Percentiles rank a stretch among this genome's conserved stretches.
These are phyloP conservation scores for Spisula solida DNA, from an alignment of 2,888 invertebrate genomes.

Conservation along the genomic window DNA sequence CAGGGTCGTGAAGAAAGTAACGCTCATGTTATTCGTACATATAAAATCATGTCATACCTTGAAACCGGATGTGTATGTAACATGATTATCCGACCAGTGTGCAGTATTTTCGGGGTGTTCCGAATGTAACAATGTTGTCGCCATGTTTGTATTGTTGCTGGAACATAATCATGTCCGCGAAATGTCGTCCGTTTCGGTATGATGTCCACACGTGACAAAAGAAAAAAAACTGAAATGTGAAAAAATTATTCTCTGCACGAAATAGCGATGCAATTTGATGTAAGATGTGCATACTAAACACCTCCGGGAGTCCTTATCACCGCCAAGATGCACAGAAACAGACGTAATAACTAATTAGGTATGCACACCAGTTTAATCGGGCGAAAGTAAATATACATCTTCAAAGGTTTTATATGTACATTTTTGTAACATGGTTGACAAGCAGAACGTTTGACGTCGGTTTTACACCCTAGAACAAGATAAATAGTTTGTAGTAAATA, in stretches of 20 bases:
- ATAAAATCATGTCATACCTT: no score
- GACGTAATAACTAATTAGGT: background rate
- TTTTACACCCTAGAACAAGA: background rate
- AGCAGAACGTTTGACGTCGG: background rate
- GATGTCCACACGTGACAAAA: background rate
- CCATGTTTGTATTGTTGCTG: background rate
- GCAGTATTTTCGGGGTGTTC: background rate
- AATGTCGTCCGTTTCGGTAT: background rate
- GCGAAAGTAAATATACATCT: background rate
- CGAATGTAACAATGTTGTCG: background rate
- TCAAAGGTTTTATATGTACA: background rate
- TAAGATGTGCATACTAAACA: background rate
- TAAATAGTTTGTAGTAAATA: background rate
- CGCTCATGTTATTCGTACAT: no score
- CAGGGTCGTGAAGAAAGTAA: no score
- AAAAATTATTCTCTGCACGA: background rate
- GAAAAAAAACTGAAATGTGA: background rate
- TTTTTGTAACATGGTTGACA: background rate
- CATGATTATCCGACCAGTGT: background rate
- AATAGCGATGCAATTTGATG: background rate
- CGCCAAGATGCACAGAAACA: background rate
- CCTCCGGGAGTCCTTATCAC: background rate
- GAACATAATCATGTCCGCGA: background rate
- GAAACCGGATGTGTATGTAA: background rate
- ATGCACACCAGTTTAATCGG: conserved; percentile 1